A percentile compares a stretch with the other conserved stretches of the same genome.
These are phyloP conservation scores for Hyposoter dolosus DNA, from an alignment of 2,888 invertebrate species.

Conservation along the genomic window DNA sequence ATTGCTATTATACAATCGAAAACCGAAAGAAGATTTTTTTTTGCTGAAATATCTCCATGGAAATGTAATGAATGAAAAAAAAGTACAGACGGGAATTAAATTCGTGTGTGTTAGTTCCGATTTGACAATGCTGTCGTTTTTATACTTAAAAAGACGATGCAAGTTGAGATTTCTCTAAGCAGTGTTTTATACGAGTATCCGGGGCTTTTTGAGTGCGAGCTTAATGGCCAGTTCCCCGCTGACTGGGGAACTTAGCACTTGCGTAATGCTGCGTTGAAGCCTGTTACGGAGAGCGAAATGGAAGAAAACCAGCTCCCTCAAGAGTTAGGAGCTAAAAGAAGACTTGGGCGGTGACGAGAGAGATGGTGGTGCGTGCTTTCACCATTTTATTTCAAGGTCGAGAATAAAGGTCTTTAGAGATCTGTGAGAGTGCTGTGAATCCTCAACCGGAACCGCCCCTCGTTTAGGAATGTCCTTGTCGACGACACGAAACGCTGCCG, in stretches of 20 bases:
- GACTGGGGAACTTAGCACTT: conserved; percentile 59
- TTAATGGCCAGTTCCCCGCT: conserved; percentile 64
- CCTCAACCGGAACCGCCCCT: conserved; percentile 74
- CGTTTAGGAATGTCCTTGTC: conserved; percentile 68
- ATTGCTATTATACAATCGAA: not conserved
- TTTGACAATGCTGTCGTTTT: not conserved
- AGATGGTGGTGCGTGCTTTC: conserved; percentile 36
- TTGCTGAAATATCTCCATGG: not conserved
- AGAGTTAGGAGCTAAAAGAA: conserved; percentile 35
- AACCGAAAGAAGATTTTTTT: not conserved
- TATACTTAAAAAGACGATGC: not conserved
- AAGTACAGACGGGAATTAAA: not conserved
- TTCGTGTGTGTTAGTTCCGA: not conserved
- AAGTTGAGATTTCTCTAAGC: not conserved
- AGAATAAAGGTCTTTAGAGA: conserved; percentile 25
- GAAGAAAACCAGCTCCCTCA: conserved; percentile 36
- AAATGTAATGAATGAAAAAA: not conserved
- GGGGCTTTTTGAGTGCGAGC: conserved; percentile 58
- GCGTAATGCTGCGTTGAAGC: conserved; percentile 13
- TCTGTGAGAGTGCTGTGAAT: conserved; percentile 11
- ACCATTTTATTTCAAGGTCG: conserved; percentile 50
- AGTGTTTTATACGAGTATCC: conserved; percentile 56
- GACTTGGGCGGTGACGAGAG: conserved; percentile 53
- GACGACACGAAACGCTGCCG: conserved; percentile 4
- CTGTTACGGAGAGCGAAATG: conserved; percentile 28